Evolutionary conservation across 2,113 vertebrate species (phyloP), one percentile per base, ranked within the genome.

Genomic region (Gasterosteus aculeatus): DNA sequence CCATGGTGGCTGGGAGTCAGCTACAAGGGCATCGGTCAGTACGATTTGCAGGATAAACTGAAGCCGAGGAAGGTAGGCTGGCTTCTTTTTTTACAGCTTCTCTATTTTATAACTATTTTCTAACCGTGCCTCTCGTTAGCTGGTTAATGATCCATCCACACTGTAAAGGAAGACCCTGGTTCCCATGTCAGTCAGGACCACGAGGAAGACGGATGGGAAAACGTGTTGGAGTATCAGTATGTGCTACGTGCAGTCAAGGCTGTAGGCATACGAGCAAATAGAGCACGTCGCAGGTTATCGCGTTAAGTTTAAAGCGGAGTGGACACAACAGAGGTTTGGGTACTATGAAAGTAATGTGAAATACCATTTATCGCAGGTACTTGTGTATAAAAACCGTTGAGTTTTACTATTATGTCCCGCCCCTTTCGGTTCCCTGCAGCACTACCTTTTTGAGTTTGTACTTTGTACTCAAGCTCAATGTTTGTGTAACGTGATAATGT

Each of bases 1-100:
- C 98, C 98, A 0, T 99, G 98, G 98, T 99, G 98, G 98, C 94
- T 99, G 84, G 98, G 98, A 78, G 96, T 98, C 88, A 96, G 98
- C 91, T 98, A 96, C 90, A 99, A 98, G 95, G 98, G 98, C 91
- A 97, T 99, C 0, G 96, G 96, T 84, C 98, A 99, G 83, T 99
- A 98, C 88, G 97, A 99, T 72, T 88, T 97, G 44, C 97, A 99
- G 87, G 98, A 99, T 85, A 99, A 97, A 85, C 95, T 99, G 73
- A 98, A 98, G 82, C 98, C 98, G 15, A 93, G 98, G 83, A 98
- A 98, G 95, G 98, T 99, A 92, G 85, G 81, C 47, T 31, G 46
- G 41, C n/a, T 18, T 65, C 2, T 75, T 72, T 75, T 72, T 42
- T 79, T 22, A 63, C 22, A 69, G 19, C 38, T 46, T 12, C 19